Conservation (phyloP, 2,797 vertebrate genomes). For the Ctenopoma multispine region DNA sequence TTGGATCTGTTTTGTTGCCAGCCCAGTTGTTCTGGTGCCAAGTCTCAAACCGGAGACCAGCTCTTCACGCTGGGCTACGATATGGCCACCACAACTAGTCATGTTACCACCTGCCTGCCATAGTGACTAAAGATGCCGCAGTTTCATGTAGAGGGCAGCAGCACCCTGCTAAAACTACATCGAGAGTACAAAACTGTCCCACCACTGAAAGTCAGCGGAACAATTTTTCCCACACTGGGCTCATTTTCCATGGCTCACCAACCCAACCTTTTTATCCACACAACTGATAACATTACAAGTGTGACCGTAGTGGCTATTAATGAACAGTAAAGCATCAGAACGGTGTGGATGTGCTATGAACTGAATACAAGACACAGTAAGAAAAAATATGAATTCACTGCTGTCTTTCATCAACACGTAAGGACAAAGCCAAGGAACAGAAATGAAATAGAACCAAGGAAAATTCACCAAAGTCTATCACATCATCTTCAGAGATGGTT, state of each 20-base stretch:
- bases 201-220: conserved; percentile 28
- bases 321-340: conserved; percentile 11
- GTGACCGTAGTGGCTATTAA: conserved; percentile 15
- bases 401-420: conserved; percentile 8
- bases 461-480: conserved; percentile 78
- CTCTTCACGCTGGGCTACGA: conserved; percentile 61
- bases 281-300: conserved; percentile 11
- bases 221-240: conserved; percentile 36
- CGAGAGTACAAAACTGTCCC: conserved; percentile 53
- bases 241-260: conserved; percentile 53
- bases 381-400: conserved; percentile 1
- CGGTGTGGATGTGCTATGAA: conserved; percentile 1
- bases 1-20: conserved; percentile 55
- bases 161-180: conserved; percentile 54
- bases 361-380: conserved; percentile 8
- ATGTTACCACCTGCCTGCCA: conserved; percentile 63
- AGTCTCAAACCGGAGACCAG: conserved; percentile 61
- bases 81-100: conserved; percentile 63
- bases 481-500: conserved; percentile 57
- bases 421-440: conserved; percentile 19
- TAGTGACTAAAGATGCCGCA: conserved; percentile 54
- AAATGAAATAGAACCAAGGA: conserved; percentile 62
- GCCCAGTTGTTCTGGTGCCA: conserved; percentile 58
- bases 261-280: conserved; percentile 50
- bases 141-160: conserved; percentile 62